Evolutionary conservation across 2,113 vertebrate species (phyloP).

Genomic region (Hepsetus odoe): DNA sequence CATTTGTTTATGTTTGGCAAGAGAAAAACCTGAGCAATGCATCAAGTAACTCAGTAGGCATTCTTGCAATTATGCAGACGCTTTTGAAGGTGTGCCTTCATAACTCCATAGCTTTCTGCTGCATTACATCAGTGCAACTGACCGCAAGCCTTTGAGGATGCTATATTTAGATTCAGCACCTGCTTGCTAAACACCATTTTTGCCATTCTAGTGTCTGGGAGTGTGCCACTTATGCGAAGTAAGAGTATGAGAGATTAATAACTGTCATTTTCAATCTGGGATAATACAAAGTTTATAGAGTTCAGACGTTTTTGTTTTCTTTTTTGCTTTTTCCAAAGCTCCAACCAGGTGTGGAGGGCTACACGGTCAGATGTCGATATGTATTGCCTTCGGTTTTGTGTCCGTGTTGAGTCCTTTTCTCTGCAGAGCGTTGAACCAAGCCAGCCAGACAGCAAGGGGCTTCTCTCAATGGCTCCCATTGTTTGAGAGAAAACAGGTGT

Average conservation of each 20-base stretch:
- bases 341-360: conserved; percentile 27
- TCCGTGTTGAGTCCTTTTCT: conserved; percentile 19
- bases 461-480: conserved; percentile 39
- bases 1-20: background rate
- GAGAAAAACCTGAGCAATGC: background rate
- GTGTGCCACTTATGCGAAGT: background rate
- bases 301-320: no score
- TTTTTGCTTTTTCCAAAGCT: no score
- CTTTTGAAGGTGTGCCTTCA: conserved; percentile 24
- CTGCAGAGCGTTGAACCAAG: conserved; percentile 34
- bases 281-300: background rate
- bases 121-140: background rate
- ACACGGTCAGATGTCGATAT: conserved; percentile 29
- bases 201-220: background rate
- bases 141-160: background rate
- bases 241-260: background rate
- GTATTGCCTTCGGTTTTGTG: background rate
- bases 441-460: conserved; percentile 29
- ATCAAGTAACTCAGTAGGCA: background rate
- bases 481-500: conserved; percentile 50
- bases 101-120: background rate
- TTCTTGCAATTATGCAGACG: conserved; percentile 24
- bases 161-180: background rate
- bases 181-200: background rate
- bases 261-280: conserved; percentile 3